A percentile compares a stretch with the other conserved stretches of the same genome.
phyloP scores from a whole-genome alignment of 2,113 vertebrate species.

The Zapornia atra region DNA sequence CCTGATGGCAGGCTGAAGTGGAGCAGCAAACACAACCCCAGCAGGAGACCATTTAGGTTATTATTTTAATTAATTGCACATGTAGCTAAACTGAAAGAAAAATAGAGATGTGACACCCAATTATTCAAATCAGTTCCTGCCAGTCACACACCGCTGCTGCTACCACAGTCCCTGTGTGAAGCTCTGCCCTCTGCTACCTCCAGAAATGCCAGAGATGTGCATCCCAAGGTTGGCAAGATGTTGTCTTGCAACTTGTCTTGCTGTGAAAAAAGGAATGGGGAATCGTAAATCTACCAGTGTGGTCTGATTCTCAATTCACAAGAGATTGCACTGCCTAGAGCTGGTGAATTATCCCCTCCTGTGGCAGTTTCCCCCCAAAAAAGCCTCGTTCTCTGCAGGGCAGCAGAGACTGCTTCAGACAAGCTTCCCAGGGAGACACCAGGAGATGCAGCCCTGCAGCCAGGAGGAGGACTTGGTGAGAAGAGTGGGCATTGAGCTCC shows the following conservation, averaged over 20 bases:
- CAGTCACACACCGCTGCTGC: not conserved
- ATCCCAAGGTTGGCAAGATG: not conserved
- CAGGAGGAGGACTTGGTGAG: not conserved
- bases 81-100: conserved; percentile 68
- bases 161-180: not conserved
- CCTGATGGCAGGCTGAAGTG: conserved; percentile 1
- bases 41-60: conserved; percentile 62
- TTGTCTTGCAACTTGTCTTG: not conserved
- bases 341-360: not conserved
- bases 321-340: not conserved
- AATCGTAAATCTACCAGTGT: not conserved
- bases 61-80: conserved; percentile 75
- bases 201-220: conserved; percentile 25
- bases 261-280: not conserved
- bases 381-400: not conserved
- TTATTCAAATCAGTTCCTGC: conserved; percentile 61
- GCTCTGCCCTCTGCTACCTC: conserved; percentile 2
- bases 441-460: not conserved
- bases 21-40: conserved; percentile 57
- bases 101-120: conserved; percentile 63
- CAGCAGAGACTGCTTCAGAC: not conserved
- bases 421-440: not conserved
- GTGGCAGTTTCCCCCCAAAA: not conserved
- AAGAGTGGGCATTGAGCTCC: not conserved
- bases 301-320: too few relatives aligned